These are phyloP conservation scores for Akabosia matsudoensis DNA, from an alignment of 1,140 invertebrate species.

Conservation along the genomic window DNA sequence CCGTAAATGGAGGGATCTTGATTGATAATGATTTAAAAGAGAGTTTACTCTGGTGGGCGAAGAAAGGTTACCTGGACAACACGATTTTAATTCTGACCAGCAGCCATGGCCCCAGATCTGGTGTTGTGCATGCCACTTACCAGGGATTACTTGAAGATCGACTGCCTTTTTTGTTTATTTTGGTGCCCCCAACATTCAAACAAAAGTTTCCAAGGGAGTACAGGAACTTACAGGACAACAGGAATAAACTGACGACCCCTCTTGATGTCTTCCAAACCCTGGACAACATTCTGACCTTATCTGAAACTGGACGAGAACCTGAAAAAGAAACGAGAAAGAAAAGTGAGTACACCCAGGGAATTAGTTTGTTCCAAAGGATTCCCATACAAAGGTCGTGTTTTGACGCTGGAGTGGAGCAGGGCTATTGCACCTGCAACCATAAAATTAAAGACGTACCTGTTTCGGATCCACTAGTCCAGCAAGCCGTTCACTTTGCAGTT, in stretches of 20 bases:
- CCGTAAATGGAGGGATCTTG: slow-evolving; percentile 66
- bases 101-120: slow-evolving; percentile 89
- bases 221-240: slow-evolving; percentile 67
- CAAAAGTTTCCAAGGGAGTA: slow-evolving; percentile 62
- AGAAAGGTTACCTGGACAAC: slow-evolving; percentile 51
- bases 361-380: slow-evolving; percentile 64
- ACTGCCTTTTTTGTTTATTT: slow-evolving; percentile 78
- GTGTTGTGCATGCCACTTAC: slow-evolving; percentile 70
- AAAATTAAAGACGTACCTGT: neutral
- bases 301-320: neutral
- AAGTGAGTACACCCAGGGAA: slow-evolving; percentile 39
- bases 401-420: slow-evolving; percentile 61
- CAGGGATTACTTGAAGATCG: slow-evolving; percentile 84
- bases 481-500: neutral
- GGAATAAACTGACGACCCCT: slow-evolving; percentile 72
- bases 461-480: neutral
- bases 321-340: neutral
- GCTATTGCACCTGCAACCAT: neutral
- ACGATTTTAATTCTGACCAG: slow-evolving; percentile 74
- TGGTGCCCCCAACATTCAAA: slow-evolving; percentile 70
- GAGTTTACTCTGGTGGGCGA: slow-evolving; percentile 48
- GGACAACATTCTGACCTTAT: slow-evolving; percentile 59
- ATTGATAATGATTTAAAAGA: slow-evolving; percentile 59
- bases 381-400: slow-evolving; percentile 68
- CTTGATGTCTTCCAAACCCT: slow-evolving; percentile 77